phyloP scores from a whole-genome alignment of 1,140 invertebrate species.

The Drosophila bifasciata region DNA sequence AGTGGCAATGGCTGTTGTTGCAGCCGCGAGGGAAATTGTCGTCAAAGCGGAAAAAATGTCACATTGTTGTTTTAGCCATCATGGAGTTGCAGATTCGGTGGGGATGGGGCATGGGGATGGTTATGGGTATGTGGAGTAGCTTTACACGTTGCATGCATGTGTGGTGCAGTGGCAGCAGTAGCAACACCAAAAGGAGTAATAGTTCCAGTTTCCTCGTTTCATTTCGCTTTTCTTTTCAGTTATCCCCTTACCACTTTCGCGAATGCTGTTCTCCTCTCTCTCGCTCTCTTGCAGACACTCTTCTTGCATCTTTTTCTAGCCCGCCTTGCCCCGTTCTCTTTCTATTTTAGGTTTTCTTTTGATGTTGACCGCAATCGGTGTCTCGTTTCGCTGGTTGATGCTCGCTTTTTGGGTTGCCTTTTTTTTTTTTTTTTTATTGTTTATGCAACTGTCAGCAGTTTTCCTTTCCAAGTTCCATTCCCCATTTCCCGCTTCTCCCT shows the following conservation, averaged over 20 bases:
- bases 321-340: background rate
- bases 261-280: background rate
- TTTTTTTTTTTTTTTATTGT: conserved; percentile 70
- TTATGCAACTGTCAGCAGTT: conserved; percentile 81
- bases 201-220: conserved; percentile 58
- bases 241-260: conserved; percentile 13
- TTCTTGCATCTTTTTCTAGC: background rate
- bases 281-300: conserved; percentile 3
- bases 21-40: conserved; percentile 78
- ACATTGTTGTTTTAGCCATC: conserved; percentile 75
- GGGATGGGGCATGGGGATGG: too few relatives aligned
- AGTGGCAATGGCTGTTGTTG: conserved; percentile 40
- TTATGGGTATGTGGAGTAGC: conserved; percentile 11
- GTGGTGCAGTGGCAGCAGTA: conserved; percentile 22
- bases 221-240: conserved; percentile 48
- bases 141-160: conserved; percentile 31
- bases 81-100: conserved; percentile 31
- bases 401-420: conserved; percentile 38
- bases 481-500: conserved; percentile 57
- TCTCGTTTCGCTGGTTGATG: conserved; percentile 36
- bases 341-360: conserved; percentile 55
- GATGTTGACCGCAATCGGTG: conserved; percentile 75
- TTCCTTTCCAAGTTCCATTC: conserved; percentile 51
- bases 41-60: conserved; percentile 79
- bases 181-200: conserved; percentile 38